Evolutionary conservation across 1,140 invertebrate species (phyloP), one percentile per base, ranked within the genome.

Genomic region (Elymnias hypermnestra): DNA sequence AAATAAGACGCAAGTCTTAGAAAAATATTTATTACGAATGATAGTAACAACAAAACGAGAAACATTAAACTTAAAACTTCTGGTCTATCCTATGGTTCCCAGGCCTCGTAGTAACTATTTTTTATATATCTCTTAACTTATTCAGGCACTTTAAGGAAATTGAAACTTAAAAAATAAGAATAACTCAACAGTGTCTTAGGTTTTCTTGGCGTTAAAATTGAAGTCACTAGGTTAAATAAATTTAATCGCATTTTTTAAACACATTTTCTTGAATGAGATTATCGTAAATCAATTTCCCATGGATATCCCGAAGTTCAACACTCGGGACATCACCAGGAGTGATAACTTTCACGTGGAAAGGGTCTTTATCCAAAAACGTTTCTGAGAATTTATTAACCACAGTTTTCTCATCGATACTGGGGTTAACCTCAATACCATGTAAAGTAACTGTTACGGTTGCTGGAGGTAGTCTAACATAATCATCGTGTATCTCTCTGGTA

Each of bases 341-440:
- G 12, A 81, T 53, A 3, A 81, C 41, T 45, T 64, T 63, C 17
- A 57, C 71, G 31, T 63, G 33, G 12, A 84, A 78, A 2, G 73
- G 70, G 5, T 62, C 72, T 50, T 75, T 68, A 28, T 78, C 70
- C 19, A 79, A 22, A 35, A 84, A 83, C 15, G 58, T 60, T 8
- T 74, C 23, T 17, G 33, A 29, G 14, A 63, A 81, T 36, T 61
- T 47, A 49, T 71, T 15, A 2, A 46, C 37, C 15, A 79, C 26
- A 12, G 42, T 15, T 31, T 51, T 53, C 3, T 62, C 38, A 9
- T 71, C 57, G 3, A 72, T 17, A 5, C 65, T 58, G 3, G 65
- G 62, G 48, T 79, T 82, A n/a, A 72, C 5, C 42, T 53, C 36
- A 3, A 73, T 41, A 7, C 63, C 68, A 45, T 66, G 31, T 47